Conservation (phyloP, 2,797 vertebrate species). For the Melanotaenia nigrans region DNA sequence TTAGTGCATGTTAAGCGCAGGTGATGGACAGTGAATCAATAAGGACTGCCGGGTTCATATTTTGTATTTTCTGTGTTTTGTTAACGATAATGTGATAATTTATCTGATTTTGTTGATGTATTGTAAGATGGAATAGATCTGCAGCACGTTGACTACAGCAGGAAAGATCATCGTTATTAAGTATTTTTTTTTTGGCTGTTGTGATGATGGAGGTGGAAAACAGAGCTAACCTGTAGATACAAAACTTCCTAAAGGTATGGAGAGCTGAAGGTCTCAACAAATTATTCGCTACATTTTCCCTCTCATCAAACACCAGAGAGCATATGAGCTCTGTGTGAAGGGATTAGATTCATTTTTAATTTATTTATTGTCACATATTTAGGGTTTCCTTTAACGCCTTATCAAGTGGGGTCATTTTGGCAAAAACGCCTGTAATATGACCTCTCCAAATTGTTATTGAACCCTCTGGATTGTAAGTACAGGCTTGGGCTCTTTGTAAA, state of each 20-base stretch:
- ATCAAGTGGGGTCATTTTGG: too few relatives aligned
- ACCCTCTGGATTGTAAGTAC: too few relatives aligned
- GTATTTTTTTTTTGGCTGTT: not conserved
- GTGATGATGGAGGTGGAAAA: constrained; percentile 1
- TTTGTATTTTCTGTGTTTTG: constrained; percentile 4
- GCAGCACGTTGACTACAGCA: not conserved
- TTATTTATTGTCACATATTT: not conserved
- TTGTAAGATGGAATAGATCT: not conserved
- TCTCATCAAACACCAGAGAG: not conserved
- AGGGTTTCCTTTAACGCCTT: not conserved
- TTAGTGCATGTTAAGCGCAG: not conserved
- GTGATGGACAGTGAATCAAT: constrained; percentile 12
- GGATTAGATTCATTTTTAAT: not conserved
- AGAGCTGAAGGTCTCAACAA: constrained; percentile 9
- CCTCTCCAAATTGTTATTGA: too few relatives aligned
- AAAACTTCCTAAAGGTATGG: constrained; percentile 7
- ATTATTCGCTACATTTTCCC: constrained; percentile 13
- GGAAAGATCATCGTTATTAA: not conserved
- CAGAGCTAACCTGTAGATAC: not conserved
- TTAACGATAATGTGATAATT: not conserved
- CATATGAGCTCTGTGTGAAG: not conserved
- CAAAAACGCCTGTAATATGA: too few relatives aligned
- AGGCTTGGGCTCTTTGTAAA: too few relatives aligned
- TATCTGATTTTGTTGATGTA: not conserved
- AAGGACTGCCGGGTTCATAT: not conserved